Conservation (phyloP, 2,888 invertebrate genomes). For the Anthophora plumipes region DNA sequence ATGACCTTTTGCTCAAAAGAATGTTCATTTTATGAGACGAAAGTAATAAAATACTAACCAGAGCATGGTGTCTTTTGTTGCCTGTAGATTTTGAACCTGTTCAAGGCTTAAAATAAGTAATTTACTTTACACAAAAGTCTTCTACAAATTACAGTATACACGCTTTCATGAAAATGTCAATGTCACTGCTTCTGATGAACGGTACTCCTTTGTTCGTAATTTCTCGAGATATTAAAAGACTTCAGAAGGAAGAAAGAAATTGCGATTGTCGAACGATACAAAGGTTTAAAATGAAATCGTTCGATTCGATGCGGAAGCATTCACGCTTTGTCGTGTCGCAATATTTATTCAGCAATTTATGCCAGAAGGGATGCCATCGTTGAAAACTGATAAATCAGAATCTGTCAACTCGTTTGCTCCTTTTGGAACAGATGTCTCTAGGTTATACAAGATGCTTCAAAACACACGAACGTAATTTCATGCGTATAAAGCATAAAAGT, state of each 20-base stretch:
- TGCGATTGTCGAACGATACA: background rate
- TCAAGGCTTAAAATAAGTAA: background rate
- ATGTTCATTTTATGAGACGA: slow-evolving; percentile 11
- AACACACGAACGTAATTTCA: too few species aligned
- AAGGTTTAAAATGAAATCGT: slow-evolving; percentile 16
- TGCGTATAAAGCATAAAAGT: too few species aligned
- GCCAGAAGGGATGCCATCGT: background rate
- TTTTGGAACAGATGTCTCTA: background rate
- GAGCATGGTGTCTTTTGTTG: slow-evolving; percentile 1
- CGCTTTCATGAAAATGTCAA: background rate
- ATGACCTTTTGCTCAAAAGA: background rate
- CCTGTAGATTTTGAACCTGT: slow-evolving; percentile 1
- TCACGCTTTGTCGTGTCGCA: slow-evolving; percentile 3
- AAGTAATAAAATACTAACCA: background rate
- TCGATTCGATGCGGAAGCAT: background rate
- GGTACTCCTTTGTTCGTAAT: background rate
- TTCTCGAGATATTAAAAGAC: slow-evolving; percentile 4
- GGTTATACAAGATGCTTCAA: too few species aligned
- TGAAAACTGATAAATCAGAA: slow-evolving; percentile 45
- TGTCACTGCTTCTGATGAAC: background rate
- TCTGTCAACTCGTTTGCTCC: slow-evolving; percentile 33
- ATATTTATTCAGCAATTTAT: slow-evolving; percentile 16
- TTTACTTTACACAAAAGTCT: slow-evolving; percentile 15
- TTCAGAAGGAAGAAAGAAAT: background rate
- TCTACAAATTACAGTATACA: background rate